phyloP scores from a whole-genome alignment of 1,140 invertebrate species.

The Brachionus koreanus region DNA sequence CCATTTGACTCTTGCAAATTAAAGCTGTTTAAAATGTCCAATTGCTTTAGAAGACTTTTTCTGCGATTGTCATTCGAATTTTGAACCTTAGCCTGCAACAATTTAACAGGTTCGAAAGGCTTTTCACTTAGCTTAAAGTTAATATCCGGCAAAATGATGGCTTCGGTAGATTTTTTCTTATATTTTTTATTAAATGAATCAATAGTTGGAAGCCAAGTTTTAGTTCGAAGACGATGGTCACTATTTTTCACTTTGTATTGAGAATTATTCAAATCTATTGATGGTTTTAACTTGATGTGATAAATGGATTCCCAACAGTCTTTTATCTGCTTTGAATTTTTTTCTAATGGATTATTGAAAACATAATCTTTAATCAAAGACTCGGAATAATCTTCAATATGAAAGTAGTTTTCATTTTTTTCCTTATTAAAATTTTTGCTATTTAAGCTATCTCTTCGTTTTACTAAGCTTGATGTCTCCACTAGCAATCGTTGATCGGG shows the following conservation, averaged over 20 bases:
- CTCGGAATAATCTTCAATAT: neutral
- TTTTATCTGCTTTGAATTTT: neutral
- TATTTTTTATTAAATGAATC: neutral
- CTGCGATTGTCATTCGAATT: neutral
- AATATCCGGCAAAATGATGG: neutral
- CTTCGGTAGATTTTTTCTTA: neutral
- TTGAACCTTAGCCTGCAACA: neutral
- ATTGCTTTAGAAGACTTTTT: neutral
- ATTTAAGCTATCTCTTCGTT: neutral
- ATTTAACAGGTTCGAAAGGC: neutral
- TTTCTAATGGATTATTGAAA: neutral
- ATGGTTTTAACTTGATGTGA: neutral
- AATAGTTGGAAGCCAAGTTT: neutral
- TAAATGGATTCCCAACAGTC: constrained; percentile 23
- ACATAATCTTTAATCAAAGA: neutral
- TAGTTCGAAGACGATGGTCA: neutral
- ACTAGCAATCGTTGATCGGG: neutral
- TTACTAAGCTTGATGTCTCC: neutral
- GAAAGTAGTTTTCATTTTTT: neutral
- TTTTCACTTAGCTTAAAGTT: neutral
- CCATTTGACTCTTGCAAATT: constrained; percentile 16
- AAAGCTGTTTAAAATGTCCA: neutral
- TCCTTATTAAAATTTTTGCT: neutral
- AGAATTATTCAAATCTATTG: neutral
- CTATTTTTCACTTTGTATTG: neutral